These are phyloP conservation scores for Drosophila kohkoa DNA, from an alignment of 1,140 invertebrate genomes.

Conservation along the genomic window DNA sequence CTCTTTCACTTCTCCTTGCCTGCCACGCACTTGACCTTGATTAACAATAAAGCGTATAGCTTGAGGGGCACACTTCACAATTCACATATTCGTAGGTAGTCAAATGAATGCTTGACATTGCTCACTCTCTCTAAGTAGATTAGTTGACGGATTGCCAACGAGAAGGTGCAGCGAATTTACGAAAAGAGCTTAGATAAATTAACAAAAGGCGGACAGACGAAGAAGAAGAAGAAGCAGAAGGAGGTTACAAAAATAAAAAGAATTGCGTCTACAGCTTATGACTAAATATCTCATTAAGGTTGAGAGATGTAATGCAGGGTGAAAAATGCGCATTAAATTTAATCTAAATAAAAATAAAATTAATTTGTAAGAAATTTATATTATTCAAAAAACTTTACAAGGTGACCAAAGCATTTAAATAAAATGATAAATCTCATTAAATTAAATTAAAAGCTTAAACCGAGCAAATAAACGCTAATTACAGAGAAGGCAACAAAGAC, in stretches of 20 bases:
- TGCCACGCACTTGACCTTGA: slow-evolving; percentile 63
- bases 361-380: background rate
- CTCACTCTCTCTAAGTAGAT: slow-evolving; percentile 25
- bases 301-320: background rate
- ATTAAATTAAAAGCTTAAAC: too few relatives aligned
- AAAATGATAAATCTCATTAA: too few relatives aligned
- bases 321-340: too few relatives aligned
- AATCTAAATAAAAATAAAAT: background rate
- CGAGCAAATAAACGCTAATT: too few relatives aligned
- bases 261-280: background rate
- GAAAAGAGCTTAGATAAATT: slow-evolving; percentile 21
- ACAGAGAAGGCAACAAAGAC: too few relatives aligned
- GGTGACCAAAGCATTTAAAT: too few relatives aligned
- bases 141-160: slow-evolving; percentile 1
- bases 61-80: slow-evolving; percentile 28
- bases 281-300: slow-evolving; percentile 1
- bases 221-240: background rate
- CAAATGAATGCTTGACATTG: slow-evolving; percentile 33
- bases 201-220: background rate
- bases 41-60: slow-evolving; percentile 51
- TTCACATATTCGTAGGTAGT: slow-evolving; percentile 19
- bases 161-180: slow-evolving; percentile 13
- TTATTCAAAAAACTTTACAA: too few relatives aligned
- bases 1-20: background rate
- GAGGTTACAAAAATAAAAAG: background rate